Base-by-base conservation (phyloP, 2,888 invertebrate species). In the Aporophyla lueneburgensis region DNA sequence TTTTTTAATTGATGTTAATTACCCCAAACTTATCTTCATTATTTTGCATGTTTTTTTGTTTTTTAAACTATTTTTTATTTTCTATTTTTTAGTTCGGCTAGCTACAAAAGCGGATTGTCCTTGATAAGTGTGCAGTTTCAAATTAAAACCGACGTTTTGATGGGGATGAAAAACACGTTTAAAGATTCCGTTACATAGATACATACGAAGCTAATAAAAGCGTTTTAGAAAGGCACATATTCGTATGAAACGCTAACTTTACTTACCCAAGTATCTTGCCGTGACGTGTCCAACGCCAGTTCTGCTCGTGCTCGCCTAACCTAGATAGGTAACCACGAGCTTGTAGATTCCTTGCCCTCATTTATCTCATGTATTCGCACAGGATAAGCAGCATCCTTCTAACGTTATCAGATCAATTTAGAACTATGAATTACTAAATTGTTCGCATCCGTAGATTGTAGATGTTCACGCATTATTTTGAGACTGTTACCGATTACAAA, bases 381-480 rank as follows among this genome's bases (percentile, higher is more conserved):
- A 86, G 84, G 84, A 86, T 75, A 82, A 80, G 75, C 80, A 80
- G 72, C 71, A 76, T 86, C 86, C 86, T 82, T 74, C 68, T 78
- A 74, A 77, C 62, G 71, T 77, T 75, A 82, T 76, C 76, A 66
- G 78, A 82, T 82, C 78, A 75, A 84, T 86, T 86, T 86, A 63
- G 59, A 76, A 77, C 70, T 72, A 77, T 68, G 74, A 86, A 86
- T 85, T 79, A 83, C 33, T 85, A 86, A 86, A 86, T 85, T 70
- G 86, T 59, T 70, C 54, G 66, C 77, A 83, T 86, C 86, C 86
- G 82, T 53, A 61, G 33, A 59, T 61, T 69, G 51, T 12, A 75
- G 62, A 75, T 73, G 83, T 80, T 76, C 63, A 71, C 70, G 67
- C 56, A 27, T 73, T 75, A 68, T 75, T 75, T 71, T 10, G 2